Percentiles rank a stretch among this genome's conserved stretches.
phyloP scores from a whole-genome alignment of 2,888 invertebrate genomes.

The Buathra laborator region DNA sequence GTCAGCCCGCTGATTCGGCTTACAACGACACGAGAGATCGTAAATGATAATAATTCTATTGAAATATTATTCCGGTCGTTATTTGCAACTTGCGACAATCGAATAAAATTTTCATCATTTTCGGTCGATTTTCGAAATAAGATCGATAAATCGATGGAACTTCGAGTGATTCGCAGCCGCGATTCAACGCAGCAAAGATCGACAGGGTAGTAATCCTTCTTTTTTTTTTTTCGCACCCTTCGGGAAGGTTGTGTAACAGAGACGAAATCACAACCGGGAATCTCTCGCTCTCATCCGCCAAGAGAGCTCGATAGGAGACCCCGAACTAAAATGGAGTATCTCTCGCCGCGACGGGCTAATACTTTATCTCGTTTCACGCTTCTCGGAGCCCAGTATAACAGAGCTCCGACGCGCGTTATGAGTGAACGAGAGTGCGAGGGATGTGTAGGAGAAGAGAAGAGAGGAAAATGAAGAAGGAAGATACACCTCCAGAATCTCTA shows the following conservation, averaged over 20 bases:
- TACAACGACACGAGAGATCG: no score
- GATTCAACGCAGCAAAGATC: background rate
- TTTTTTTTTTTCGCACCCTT: background rate
- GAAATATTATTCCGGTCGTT: no score
- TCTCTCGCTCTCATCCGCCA: conserved; percentile 13
- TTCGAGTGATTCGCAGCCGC: background rate
- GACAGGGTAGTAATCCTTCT: background rate
- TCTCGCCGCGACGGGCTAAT: conserved; percentile 62
- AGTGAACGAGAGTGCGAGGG: conserved; percentile 47
- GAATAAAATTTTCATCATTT: no score
- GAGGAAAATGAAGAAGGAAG: conserved; percentile 48
- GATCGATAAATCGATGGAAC: no score
- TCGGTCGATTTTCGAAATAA: no score
- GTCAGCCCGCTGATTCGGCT: no score
- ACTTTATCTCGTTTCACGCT: conserved; percentile 77
- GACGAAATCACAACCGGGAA: conserved; percentile 54
- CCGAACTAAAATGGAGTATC: conserved; percentile 61
- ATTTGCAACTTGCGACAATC: no score
- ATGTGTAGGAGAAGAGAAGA: conserved; percentile 3
- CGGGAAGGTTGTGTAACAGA: conserved; percentile 13
- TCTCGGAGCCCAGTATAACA: conserved; percentile 68
- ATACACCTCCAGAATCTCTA: conserved; percentile 39
- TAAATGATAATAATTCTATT: no score
- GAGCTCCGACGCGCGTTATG: conserved; percentile 63
- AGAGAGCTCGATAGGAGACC: conserved; percentile 46